These are phyloP conservation scores for Urechis unicinctus DNA, from an alignment of 2,888 invertebrate genomes.

Conservation along the genomic window DNA sequence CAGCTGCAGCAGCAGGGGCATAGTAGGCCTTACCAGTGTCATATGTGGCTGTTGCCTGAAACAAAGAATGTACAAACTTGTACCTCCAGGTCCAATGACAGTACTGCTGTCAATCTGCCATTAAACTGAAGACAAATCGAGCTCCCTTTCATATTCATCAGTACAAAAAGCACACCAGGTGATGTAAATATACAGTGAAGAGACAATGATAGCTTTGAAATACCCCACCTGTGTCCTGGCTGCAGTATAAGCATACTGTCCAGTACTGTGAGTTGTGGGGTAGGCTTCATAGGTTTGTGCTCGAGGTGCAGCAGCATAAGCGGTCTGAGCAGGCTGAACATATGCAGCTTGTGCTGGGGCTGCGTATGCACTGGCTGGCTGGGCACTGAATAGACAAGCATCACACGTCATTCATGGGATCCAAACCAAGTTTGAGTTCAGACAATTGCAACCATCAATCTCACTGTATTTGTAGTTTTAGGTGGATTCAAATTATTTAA, in stretches of 20 bases:
- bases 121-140: not conserved
- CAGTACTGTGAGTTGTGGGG: conserved; percentile 11
- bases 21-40: conserved; percentile 19
- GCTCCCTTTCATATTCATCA: not conserved
- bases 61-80: too few relatives aligned
- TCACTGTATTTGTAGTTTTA: too few relatives aligned
- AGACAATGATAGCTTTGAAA: too few relatives aligned
- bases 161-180: too few relatives aligned
- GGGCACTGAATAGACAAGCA: conserved; percentile 11
- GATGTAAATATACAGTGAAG: too few relatives aligned
- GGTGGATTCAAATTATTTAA: too few relatives aligned
- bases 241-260: conserved; percentile 16
- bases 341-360: conserved; percentile 17
- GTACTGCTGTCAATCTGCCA: too few relatives aligned
- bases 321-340: conserved; percentile 16
- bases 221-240: conserved; percentile 12
- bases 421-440: too few relatives aligned
- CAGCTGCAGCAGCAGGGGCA: conserved; percentile 12
- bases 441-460: too few relatives aligned
- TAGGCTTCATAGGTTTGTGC: conserved; percentile 16
- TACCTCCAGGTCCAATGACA: too few relatives aligned
- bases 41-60: conserved; percentile 14
- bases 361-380: conserved; percentile 17
- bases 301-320: conserved; percentile 15
- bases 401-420: too few relatives aligned